Percentiles rank a stretch among this genome's conserved stretches.
Evolutionary conservation across 2,888 invertebrate species (phyloP).

Genomic region (Aproaerema taeniolella): DNA sequence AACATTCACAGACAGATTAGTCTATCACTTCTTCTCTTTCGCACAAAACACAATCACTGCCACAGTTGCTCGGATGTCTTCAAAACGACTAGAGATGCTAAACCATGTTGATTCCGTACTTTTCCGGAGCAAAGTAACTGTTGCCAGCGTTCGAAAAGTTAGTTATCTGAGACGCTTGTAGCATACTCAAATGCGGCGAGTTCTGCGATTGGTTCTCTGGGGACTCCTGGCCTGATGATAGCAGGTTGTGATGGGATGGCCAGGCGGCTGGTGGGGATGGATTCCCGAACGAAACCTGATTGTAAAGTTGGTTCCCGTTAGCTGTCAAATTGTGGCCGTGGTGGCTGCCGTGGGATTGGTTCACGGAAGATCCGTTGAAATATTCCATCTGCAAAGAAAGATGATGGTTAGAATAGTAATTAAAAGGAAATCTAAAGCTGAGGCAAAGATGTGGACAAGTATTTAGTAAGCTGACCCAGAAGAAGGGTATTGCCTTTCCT

Average conservation of each 20-base stretch:
- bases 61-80: too few relatives aligned
- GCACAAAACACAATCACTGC: too few relatives aligned
- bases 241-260: conserved; percentile 68
- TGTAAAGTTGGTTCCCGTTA: conserved; percentile 69
- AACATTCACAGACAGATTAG: too few relatives aligned
- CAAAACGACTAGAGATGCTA: conserved; percentile 38
- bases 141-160: conserved; percentile 72
- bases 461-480: too few relatives aligned
- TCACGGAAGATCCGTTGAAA: conserved; percentile 68
- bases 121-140: conserved; percentile 71
- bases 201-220: conserved; percentile 68
- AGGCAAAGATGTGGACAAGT: too few relatives aligned
- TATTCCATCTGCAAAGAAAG: conserved; percentile 65
- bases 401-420: background rate
- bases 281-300: conserved; percentile 71
- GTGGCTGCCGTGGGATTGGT: conserved; percentile 62
- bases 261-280: conserved; percentile 66
- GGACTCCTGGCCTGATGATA: conserved; percentile 62
- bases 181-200: conserved; percentile 65
- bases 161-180: conserved; percentile 69
- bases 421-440: too few relatives aligned
- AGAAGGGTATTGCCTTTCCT: too few relatives aligned
- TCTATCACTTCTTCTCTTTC: too few relatives aligned
- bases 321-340: conserved; percentile 64
- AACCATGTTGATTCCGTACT: conserved; percentile 75